Evolutionary conservation across 2,113 vertebrate genomes (phyloP).

Genomic region (Sapayoa aenigma): DNA sequence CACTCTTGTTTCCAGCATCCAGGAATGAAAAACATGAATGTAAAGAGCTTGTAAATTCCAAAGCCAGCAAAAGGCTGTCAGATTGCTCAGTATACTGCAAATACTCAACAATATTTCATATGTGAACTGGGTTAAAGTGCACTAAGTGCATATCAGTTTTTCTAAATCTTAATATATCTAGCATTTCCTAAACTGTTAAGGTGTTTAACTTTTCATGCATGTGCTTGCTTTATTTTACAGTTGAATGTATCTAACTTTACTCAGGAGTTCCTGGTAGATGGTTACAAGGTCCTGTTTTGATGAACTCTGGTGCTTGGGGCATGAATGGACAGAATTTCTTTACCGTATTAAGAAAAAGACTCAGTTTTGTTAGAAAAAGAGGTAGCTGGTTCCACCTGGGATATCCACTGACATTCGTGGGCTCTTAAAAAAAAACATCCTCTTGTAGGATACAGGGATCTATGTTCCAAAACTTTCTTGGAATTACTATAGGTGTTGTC

Average conservation of each 20-base stretch:
- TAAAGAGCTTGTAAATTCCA: not conserved
- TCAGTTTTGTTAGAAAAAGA: not conserved
- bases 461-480: not conserved
- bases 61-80: not conserved
- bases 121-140: not conserved
- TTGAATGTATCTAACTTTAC: not conserved
- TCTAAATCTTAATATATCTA: not conserved
- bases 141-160: not conserved
- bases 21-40: rapidly evolving
- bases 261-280: not conserved
- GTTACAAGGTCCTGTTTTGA: not conserved
- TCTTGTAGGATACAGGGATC: not conserved
- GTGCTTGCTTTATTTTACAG: not conserved
- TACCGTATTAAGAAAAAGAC: not conserved
- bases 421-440: not conserved
- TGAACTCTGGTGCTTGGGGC: not conserved
- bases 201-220: not conserved
- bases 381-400: not conserved
- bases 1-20: not conserved
- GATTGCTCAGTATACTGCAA: not conserved
- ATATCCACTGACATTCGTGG: not conserved
- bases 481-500: not conserved
- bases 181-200: not conserved
- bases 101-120: not conserved
- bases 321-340: not conserved